Evolutionary conservation across 2,888 invertebrate species (phyloP), one percentile per base, ranked within the genome.

Genomic region (Drosophila stalkeri): DNA sequence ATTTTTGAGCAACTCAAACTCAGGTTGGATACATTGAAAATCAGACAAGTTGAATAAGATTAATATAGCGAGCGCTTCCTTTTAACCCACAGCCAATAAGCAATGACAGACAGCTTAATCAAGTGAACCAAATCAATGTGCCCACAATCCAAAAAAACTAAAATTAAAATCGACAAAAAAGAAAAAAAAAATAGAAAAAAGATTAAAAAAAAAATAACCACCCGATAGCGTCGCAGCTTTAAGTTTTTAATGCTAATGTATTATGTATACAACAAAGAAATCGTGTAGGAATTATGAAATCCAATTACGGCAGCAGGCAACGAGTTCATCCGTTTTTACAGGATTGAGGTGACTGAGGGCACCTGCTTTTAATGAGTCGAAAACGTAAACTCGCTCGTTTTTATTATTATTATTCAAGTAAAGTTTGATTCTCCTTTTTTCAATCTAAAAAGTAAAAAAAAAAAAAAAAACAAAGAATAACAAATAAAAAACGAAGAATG

Each of bases 1-100:
- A 86, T 87, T 88, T 88, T 88, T 83, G 87, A 88, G 88, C 84
- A 88, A 89, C 86, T 89, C 90, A 88, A 88, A 89, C 87, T 88
- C 87, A 88, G 87, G 87, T 89, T 88, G 88, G 90, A 89, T 84
- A 86, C 86, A 88, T 86, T 86, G 75, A 88, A 88, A 88, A 86
- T 86, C 89, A 86, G 86, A 81, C 83, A 85, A 72, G 89, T 81
- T 75, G 77, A 76, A 61, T 88, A 81, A 88, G 79, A 88, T 75
- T 72, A 81, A 83, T 77, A 88, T 77, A 86, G 85, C 85, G 85
- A 86, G 85, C 85, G 89, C 85, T 86, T 86, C 85, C 85, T 88
- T 88, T 81, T 80, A 88, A 88, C 85, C 89, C 89, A 88, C 85
- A 86, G 89, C 89, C 87, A 86, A 82, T 66, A 77, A 69, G 69